Conservation (phyloP, 2,888 invertebrate species). For the Nysson spinosus region DNA sequence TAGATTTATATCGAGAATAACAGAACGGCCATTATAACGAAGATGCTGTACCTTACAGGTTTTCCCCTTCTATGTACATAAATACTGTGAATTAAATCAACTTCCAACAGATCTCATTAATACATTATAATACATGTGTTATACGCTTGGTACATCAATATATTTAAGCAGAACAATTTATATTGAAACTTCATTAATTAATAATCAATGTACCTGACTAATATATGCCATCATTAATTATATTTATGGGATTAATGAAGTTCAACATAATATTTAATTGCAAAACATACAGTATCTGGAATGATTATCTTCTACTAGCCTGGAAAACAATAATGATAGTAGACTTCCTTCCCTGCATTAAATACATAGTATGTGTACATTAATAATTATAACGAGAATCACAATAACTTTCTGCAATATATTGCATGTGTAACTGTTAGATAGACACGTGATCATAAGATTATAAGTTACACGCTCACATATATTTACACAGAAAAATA, state of each 20-base stretch:
- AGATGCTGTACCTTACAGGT: conserved; percentile 5
- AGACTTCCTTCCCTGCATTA: conserved; percentile 2
- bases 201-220: conserved; percentile 5
- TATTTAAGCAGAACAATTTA: conserved; percentile 13
- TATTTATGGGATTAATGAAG: neutral
- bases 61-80: conserved; percentile 23
- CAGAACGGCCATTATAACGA: conserved; percentile 16
- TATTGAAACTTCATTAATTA: conserved; percentile 11
- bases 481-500: conserved; percentile 27
- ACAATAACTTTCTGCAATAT: conserved; percentile 9
- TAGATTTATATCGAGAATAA: conserved; percentile 25
- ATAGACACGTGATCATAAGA: conserved; percentile 21
- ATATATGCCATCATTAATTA: neutral
- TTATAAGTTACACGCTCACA: conserved; percentile 31
- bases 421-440: neutral
- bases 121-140: neutral
- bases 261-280: too few relatives aligned
- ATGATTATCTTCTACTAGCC: conserved; percentile 19
- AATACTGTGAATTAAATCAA: conserved; percentile 20
- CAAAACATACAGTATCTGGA: too few relatives aligned
- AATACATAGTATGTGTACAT: conserved; percentile 18
- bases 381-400: conserved; percentile 26
- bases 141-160: neutral
- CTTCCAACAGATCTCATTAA: conserved; percentile 1
- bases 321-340: neutral